Conservation (phyloP, 1,140 invertebrate species). For the Andricus grossulariae region DNA sequence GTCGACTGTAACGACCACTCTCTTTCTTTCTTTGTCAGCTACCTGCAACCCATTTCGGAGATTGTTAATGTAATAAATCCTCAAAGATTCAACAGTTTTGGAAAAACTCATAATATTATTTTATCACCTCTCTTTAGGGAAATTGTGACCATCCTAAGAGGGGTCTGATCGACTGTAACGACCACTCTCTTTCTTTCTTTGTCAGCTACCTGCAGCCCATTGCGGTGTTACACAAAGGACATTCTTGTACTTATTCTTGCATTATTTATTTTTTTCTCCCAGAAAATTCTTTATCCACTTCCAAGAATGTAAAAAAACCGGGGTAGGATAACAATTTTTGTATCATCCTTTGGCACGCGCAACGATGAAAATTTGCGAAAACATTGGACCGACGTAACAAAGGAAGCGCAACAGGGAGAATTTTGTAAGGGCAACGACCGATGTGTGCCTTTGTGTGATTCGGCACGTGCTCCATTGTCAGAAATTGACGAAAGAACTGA, state of each 20-base stretch:
- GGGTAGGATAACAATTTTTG: not conserved
- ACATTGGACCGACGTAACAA: conserved; percentile 18
- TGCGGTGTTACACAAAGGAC: conserved; percentile 4
- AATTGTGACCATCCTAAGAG: not conserved
- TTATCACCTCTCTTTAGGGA: no score
- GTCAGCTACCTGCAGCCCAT: conserved; percentile 19
- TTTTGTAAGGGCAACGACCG: conserved; percentile 25
- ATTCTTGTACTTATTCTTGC: not conserved
- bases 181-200: conserved; percentile 18
- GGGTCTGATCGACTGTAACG: not conserved
- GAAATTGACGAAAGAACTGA: conserved; percentile 19
- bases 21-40: conserved; percentile 27
- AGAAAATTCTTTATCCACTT: no score
- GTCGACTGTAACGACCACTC: not conserved
- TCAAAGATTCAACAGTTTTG: no score
- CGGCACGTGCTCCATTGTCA: conserved; percentile 26
- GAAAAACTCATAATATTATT: no score
- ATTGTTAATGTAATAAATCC: no score
- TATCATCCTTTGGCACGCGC: conserved; percentile 9
- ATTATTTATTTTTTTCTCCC: no score
- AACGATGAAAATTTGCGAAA: conserved; percentile 16
- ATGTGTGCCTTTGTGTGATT: conserved; percentile 30
- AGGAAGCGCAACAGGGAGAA: conserved; percentile 14
- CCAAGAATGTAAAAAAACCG: not conserved
- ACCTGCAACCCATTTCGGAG: not conserved